These are phyloP conservation scores for Pecten maximus DNA, from an alignment of 2,888 invertebrate species.

Conservation along the genomic window DNA sequence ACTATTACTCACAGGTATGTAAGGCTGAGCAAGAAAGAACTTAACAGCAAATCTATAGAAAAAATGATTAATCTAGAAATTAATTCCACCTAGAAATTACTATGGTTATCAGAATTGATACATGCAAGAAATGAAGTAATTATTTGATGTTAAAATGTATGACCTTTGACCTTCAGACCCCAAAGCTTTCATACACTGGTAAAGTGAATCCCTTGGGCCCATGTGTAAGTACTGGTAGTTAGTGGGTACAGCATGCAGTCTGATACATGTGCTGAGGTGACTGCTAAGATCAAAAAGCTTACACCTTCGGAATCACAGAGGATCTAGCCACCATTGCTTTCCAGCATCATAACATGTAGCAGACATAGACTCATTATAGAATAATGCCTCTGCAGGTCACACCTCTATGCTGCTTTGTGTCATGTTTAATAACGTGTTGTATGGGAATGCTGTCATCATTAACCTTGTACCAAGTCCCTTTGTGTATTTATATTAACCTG, in stretches of 20 bases:
- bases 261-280: neutral
- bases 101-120: no score
- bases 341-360: neutral
- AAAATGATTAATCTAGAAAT: no score
- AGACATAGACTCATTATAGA: neutral
- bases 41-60: no score
- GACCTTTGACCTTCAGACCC: conserved; percentile 26
- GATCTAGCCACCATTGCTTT: neutral
- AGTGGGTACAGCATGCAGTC: neutral
- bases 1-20: conserved; percentile 85
- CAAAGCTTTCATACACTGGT: conserved; percentile 28
- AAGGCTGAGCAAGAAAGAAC: neutral
- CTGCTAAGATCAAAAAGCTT: neutral
- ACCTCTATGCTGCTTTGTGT: neutral
- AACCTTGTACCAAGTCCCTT: no score
- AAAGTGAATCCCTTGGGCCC: neutral
- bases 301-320: neutral
- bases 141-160: neutral
- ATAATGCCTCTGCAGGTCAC: neutral
- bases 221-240: conserved; percentile 1
- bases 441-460: neutral
- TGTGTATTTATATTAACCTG: no score
- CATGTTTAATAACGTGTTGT: neutral
- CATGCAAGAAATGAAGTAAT: neutral
- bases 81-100: no score